These are phyloP conservation scores for Buceros bicornis DNA, from an alignment of 2,797 vertebrate species.

Conservation along the genomic window DNA sequence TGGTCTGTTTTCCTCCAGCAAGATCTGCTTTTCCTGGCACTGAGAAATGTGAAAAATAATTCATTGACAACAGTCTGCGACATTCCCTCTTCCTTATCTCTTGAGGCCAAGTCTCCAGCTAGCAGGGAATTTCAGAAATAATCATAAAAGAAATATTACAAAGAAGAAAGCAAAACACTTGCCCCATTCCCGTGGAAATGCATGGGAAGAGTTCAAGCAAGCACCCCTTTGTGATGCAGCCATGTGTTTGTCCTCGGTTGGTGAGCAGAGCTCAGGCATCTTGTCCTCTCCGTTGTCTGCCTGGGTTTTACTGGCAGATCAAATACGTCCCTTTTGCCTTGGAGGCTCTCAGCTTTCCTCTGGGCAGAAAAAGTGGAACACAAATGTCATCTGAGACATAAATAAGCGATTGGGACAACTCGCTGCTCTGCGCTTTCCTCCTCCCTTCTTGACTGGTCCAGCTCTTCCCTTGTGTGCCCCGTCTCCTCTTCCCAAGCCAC, in stretches of 20 bases:
- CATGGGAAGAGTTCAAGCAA: background rate
- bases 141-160: background rate
- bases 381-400: background rate
- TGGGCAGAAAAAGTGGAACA: background rate
- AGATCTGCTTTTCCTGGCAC: slow-evolving; percentile 59
- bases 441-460: background rate
- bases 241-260: background rate
- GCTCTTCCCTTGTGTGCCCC: background rate
- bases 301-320: background rate
- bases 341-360: background rate
- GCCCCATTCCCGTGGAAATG: background rate
- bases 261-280: background rate
- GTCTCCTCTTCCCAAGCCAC: background rate
- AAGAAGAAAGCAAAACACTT: background rate
- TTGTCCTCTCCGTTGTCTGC: background rate
- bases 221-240: background rate
- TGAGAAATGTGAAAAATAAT: slow-evolving; percentile 36
- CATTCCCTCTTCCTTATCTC: slow-evolving; percentile 51
- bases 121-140: slow-evolving; percentile 18
- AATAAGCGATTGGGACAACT: background rate
- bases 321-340: background rate
- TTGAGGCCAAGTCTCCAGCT: slow-evolving; percentile 6
- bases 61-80: background rate
- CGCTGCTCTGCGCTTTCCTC: background rate
- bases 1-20: slow-evolving; percentile 7